Evolutionary conservation across 2,888 invertebrate genomes (phyloP), one percentile per base, ranked within the genome.

Genomic region (Sinotaia quadrata): DNA sequence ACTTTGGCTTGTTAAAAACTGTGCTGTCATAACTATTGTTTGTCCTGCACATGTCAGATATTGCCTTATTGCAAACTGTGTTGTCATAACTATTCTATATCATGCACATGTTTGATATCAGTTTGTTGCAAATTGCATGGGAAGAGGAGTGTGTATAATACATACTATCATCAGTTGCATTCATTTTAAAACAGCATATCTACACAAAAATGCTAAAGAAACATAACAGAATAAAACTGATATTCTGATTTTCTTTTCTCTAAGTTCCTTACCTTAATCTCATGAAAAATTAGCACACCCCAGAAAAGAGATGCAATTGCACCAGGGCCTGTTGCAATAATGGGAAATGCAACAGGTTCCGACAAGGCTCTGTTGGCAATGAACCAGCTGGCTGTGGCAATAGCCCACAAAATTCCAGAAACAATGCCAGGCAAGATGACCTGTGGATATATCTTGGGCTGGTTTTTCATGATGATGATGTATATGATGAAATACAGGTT

Each of bases 331-430:
- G 89, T 87, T 27, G 89, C 86, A 18, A 89, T 85, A 56, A 90
- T 89, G 18, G 90, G 90, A 72, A 89, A 90, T 29, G 88, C 86
- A 63, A 90, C 87, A n/a, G 89, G 81, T 74, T 89, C 88, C 1
- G 88, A 88, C 33, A 90, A 81, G 3, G 82, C 80, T 67, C 87
- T 83, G 78, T 90, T 90, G 33, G 90, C 90, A 18, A 90, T 79
- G 80, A 90, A 90, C 85, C 89, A 90, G 41, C 85, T 81, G 5
- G 86, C 78, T n/a, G 88, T 87, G 27, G 89, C 90, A 8, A 89
- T 74, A 4, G 84, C 88, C 90, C 90, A 90, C 84, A 90, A 85
- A 10, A 87, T 52, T 0, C 90, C 90, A 4, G 88, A 86, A n/a
- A 86, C 73, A 37, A 89, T 75, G 8, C 87, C 88, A 2, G 90